A percentile compares a stretch with the other conserved stretches of the same genome.
These are phyloP conservation scores for Eustalomyia histrio DNA, from an alignment of 2,888 invertebrate species.

Conservation along the genomic window DNA sequence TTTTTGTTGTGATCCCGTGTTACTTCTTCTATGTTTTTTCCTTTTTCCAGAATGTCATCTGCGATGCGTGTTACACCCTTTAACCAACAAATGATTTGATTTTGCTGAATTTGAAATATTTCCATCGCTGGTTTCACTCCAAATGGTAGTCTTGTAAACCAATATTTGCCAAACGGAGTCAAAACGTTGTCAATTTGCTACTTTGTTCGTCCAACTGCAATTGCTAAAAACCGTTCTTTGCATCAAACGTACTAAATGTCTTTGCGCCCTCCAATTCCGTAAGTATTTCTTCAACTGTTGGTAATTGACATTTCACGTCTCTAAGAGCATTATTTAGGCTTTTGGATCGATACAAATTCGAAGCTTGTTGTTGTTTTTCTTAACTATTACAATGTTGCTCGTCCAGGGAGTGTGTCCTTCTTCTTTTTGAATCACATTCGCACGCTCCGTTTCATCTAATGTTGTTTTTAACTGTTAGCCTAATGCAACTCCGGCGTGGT, in stretches of 20 bases:
- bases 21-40: too few species aligned
- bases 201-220: conserved; percentile 21
- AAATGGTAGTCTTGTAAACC: conserved; percentile 21
- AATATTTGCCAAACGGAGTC: conserved; percentile 36
- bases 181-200: conserved; percentile 31
- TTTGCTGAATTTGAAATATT: background rate
- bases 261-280: conserved; percentile 6
- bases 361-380: conserved; percentile 15
- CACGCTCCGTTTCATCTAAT: too few species aligned
- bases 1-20: background rate
- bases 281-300: conserved; percentile 2
- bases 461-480: background rate
- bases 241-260: conserved; percentile 10
- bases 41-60: too few species aligned
- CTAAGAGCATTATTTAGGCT: conserved; percentile 10
- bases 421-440: too few species aligned
- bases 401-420: too few species aligned
- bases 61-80: conserved; percentile 8
- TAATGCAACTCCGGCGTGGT: conserved; percentile 20
- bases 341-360: conserved; percentile 23
- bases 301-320: conserved; percentile 8
- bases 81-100: background rate
- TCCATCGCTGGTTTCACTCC: conserved; percentile 27
- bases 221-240: conserved; percentile 31
- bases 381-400: background rate